Evolutionary conservation across 2,113 vertebrate species (phyloP).

Genomic region (Sminthopsis crassicaudata): DNA sequence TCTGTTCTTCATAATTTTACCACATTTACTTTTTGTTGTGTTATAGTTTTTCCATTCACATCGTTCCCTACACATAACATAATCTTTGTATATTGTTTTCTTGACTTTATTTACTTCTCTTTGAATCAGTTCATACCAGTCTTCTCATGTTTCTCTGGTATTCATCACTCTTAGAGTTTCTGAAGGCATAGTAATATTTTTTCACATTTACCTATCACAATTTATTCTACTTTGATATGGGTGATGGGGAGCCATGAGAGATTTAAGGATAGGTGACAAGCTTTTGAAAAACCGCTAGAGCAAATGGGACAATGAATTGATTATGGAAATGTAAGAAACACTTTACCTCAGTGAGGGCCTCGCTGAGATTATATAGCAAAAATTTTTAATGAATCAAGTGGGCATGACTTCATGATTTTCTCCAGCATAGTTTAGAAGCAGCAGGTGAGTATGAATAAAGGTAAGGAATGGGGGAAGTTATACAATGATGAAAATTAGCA

Average conservation of each 20-base stretch:
- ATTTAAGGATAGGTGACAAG: not conserved
- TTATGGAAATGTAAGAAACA: not conserved
- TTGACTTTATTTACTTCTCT: not conserved
- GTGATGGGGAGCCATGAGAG: not conserved
- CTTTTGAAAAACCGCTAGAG: not conserved
- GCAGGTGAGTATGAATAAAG: not conserved
- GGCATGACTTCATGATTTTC: not conserved
- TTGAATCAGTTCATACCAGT: not conserved
- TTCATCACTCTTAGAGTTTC: not conserved
- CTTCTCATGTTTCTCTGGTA: not conserved
- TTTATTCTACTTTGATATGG: not conserved
- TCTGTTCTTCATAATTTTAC: not conserved
- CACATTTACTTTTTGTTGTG: not conserved
- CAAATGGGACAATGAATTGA: not conserved
- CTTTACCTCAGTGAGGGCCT: not conserved
- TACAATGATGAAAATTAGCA: not conserved
- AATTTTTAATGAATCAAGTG: not conserved
- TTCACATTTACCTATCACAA: not conserved
- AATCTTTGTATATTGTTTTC: not conserved
- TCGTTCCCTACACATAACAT: not conserved
- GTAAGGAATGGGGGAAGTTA: not conserved
- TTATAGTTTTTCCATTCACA: not conserved
- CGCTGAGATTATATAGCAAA: not conserved
- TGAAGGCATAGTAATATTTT: not conserved
- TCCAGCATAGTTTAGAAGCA: not conserved